Conservation (phyloP, 2,113 vertebrate species). For the Anarrhichthys ocellatus region DNA sequence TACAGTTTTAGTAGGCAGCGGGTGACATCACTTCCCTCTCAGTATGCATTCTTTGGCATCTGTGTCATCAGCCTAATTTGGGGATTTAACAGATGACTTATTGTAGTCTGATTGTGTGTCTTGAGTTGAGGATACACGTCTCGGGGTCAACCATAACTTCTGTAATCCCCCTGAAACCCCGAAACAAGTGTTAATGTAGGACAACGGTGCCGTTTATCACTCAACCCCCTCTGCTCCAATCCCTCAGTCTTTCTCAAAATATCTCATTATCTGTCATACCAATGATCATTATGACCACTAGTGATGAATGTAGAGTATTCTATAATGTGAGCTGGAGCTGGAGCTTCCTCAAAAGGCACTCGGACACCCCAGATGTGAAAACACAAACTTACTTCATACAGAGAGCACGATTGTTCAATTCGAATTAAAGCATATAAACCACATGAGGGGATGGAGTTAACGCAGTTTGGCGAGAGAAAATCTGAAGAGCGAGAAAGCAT, state of each 20-base stretch:
- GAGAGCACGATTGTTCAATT: not conserved
- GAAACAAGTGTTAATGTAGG: slow-evolving; percentile 9
- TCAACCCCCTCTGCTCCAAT: not conserved
- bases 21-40: slow-evolving; percentile 81
- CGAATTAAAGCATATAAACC: slow-evolving; percentile 9
- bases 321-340: not conserved
- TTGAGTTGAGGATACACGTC: slow-evolving; percentile 40
- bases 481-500: slow-evolving; percentile 19
- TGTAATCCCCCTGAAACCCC: slow-evolving; percentile 23
- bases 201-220: not conserved
- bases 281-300: not conserved
- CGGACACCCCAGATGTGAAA: not conserved
- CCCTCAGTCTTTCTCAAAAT: not conserved
- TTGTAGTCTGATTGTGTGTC: slow-evolving; percentile 68
- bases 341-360: not conserved
- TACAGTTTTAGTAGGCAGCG: slow-evolving; percentile 74
- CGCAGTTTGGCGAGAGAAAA: slow-evolving; percentile 23
- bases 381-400: not conserved
- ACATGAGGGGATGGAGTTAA: slow-evolving; percentile 8
- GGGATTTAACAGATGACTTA: slow-evolving; percentile 80
- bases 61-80: slow-evolving; percentile 75
- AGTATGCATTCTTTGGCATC: slow-evolving; percentile 75
- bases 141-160: slow-evolving; percentile 58
- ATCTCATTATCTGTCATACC: not conserved
- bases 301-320: not conserved